Base-by-base conservation (phyloP, 1,140 invertebrate genomes). In the Limonius californicus region DNA sequence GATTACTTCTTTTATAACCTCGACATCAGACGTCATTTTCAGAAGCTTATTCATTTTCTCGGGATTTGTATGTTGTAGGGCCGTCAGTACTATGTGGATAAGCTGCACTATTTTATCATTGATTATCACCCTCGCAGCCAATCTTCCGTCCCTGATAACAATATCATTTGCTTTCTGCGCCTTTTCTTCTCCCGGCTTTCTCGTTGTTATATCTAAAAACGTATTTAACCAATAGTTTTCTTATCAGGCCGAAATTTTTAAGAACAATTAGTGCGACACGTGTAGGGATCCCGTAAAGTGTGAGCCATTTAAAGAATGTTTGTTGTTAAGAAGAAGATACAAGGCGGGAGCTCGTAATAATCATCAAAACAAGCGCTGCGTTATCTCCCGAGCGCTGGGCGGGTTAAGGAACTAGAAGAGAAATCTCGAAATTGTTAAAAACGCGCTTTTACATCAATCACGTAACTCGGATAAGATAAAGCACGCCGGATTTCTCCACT, bases 21-120 rank as follows among this genome's bases (percentile, higher is more conserved):
- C 42, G 0, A 39, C 21, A 59, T 70, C 62, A 12, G 68, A 58
- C n/a, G 65, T 67, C 35, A 70, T 63, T n/a, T 59, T 57, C 7
- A 70, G 16, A 6, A 75, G 58, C 14, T 69, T 47, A 8, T 30
- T 43, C 15, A 72, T 47, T 58, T 72, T 69, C 1, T 66, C 54
- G 1, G 61, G 54, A 58, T 72, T 74, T 7, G 66, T 64, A 15
- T 57, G 57, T 39, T 69, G 54, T 47, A 75, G 59, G 4, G 71
- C 70, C 7, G 50, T 59, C 14, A 70, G 42, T 1, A 74, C 70
- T 4, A 70, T 70, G 15, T 64, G 55, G 16, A 75, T 65, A 0
- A 75, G 54, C 21, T 64, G 64, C 9, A 67, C 32, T 15, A 75
- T 66, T 55, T 65, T 72, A 30, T 72, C 70, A 55, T 75, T 75